Evolutionary conservation across 92 coral and sea anemone species (phyloP), one percentile per base, ranked within the genome.

Genomic region (Epizoanthus ramosus): DNA sequence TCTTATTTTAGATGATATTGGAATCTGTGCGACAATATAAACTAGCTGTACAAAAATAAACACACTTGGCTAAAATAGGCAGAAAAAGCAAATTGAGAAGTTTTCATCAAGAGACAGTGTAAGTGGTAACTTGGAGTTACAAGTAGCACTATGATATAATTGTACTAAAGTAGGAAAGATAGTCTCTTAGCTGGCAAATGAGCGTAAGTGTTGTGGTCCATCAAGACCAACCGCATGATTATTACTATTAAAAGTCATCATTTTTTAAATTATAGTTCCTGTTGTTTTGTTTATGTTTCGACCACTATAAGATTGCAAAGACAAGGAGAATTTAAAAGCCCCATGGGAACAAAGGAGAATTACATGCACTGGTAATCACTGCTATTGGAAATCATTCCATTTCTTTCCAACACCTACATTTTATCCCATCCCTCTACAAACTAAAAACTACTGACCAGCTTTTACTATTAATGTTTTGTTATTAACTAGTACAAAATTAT

Each of bases 241-340:
- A 37, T 39, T 23, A 66, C 71, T 66, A 25, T 23, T 15, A 12
- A 6, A 63, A 15, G 14, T 28, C 2, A 25, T 65, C 18, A 65
- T 28, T 66, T 66, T 67, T 67, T 12, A 12, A 28, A 67, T 67
- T 67, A 67, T 67, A 64, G 6, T 10, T 33, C 50, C 71, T 67
- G 47, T 31, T 67, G 45, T 33, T 67, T 66, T 66, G 71, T 66
- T 31, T 65, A 15, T 28, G 33, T 25, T 24, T 2, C 0, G 31
- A 28, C 14, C 28, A 65, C 4, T 65, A 7, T 65, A 16, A 28
- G 41, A 65, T 43, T 43, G 8, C 50, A 43, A 43, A 43, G 31
- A 43, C 50, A 43, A 43, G 50, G 50, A 43, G 5, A 47, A 47
- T 47, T 47, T 47, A 47, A 47, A 47, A 47, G 54, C 15, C 54